Evolutionary conservation across 2,113 vertebrate genomes (phyloP), one percentile per base, ranked within the genome.

Genomic region (Trinectes maculatus): DNA sequence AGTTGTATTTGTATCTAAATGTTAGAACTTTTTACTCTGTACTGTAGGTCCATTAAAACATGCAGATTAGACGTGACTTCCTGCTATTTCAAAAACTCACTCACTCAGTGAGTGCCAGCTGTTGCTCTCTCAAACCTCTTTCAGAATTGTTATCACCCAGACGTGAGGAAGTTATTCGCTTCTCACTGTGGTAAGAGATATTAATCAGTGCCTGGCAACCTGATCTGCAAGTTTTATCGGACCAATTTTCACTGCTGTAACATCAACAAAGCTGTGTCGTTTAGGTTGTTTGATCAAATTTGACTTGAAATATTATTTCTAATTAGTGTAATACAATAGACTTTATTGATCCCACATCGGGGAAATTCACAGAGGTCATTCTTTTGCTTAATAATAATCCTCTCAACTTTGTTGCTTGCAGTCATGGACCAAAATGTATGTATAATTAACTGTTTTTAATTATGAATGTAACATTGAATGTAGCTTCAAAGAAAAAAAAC

Each of bases 221-320:
- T 74, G 46, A n/a, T 49, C 60, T 77, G 66, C 54, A 65, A 51
- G 52, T 72, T 39, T 72, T 36, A 15, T 33, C 1, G 4, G 63
- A 58, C 19, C 42, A 16, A 36, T 63, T 36, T 28, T 62, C 46
- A 62, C 77, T 84, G 68, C 61, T 84, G 79, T 82, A 59, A 11
- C 24, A 5, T 68, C 34, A 60, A 55, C 71, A 13, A 25, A n/a
- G 25, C 26, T 33, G 3, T 7, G n/a, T 65, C 11, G 40, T 47
- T 66, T 29, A 28, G 22, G n/a, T 46, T 70, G 18, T 37, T 58
- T 49, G 10, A 28, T 42, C 44, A 37, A 24, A 24, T 43, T 72
- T 63, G 8, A 69, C 63, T 84, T 78, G 57, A 83, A 68, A 21
- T 34, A 16, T 57, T 15, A 29, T 19, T 18, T 5, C 31, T 46